Evolutionary conservation across 30 jellyfish, hydroid and myxozoan species (phyloP).

Genomic region (Cassiopea andromeda): DNA sequence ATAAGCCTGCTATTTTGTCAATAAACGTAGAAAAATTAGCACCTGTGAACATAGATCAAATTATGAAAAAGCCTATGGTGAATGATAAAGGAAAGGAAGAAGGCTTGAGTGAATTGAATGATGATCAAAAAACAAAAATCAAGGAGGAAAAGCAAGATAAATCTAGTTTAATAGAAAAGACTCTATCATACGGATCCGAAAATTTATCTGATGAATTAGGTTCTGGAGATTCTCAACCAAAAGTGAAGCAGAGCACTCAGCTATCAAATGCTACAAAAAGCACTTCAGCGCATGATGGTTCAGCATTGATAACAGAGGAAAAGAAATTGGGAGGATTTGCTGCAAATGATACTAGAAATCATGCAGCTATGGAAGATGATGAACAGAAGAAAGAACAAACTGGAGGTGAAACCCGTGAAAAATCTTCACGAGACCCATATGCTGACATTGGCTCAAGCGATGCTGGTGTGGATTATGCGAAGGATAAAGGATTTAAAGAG

Average conservation of each 20-base stretch:
- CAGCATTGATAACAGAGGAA: background rate
- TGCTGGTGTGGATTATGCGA: constrained; percentile 21
- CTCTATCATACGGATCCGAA: background rate
- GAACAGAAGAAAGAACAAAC: background rate
- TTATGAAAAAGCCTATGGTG: background rate
- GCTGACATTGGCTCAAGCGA: constrained; percentile 54
- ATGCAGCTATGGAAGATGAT: background rate
- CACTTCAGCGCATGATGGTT: background rate
- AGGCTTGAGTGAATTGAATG: background rate
- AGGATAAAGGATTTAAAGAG: constrained; percentile 12
- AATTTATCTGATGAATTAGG: background rate
- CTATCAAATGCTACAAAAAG: background rate
- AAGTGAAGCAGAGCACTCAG: background rate
- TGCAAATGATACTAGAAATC: background rate
- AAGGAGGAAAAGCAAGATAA: background rate
- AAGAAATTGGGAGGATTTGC: background rate
- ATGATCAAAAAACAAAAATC: background rate
- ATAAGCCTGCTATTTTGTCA: constrained; percentile 2
- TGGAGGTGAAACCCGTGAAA: background rate
- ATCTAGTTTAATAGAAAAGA: background rate
- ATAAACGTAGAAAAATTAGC: constrained; percentile 15
- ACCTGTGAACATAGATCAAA: background rate
- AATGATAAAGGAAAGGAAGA: background rate
- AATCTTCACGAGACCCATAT: constrained; percentile 6
- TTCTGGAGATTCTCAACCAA: background rate